phyloP scores from a whole-genome alignment of 2,888 invertebrate species.

The Scaeva pyrastri region DNA sequence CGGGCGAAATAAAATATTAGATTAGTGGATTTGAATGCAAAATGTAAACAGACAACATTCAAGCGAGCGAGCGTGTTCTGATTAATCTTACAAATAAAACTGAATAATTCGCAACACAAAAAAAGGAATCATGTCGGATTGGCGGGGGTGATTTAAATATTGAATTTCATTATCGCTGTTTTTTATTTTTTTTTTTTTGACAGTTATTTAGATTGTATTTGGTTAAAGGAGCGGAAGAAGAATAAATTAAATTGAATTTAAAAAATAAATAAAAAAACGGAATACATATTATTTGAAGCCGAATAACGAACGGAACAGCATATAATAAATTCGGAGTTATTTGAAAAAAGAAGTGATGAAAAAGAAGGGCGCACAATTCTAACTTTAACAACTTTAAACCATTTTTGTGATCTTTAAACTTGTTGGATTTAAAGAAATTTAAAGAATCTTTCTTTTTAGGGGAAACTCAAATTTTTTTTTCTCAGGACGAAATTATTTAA shows the following conservation, averaged over 20 bases:
- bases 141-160: conserved; percentile 17
- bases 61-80: conserved; percentile 6
- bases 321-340: no score
- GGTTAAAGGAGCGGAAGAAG: neutral
- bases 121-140: conserved; percentile 16
- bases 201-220: neutral
- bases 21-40: conserved; percentile 49
- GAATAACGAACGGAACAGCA: no score
- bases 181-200: neutral
- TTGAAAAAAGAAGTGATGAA: no score
- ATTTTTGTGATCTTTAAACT: no score
- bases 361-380: no score
- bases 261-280: neutral
- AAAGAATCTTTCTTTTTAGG: no score
- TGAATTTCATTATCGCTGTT: conserved; percentile 1
- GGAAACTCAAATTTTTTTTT: no score
- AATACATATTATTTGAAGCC: neutral
- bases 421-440: no score
- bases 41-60: conserved; percentile 50
- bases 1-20: conserved; percentile 69
- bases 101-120: conserved; percentile 10
- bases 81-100: conserved; percentile 53
- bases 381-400: no score
- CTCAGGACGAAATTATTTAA: no score
- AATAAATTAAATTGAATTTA: conserved; percentile 1